A percentile compares a stretch with the other conserved stretches of the same genome.
phyloP scores from a whole-genome alignment of 1,140 invertebrate species.

The Eriosoma lanigerum region DNA sequence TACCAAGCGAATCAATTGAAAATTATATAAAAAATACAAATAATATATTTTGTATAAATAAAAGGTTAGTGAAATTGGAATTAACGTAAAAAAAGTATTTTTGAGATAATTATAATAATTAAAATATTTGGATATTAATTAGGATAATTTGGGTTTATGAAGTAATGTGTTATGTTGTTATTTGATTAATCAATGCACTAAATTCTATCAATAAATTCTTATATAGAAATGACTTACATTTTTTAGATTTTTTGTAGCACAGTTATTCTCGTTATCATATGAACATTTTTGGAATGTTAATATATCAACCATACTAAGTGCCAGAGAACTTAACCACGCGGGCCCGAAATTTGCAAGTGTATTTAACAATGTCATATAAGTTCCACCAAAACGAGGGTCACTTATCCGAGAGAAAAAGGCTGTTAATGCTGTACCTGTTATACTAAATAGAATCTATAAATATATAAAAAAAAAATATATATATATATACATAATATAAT shows the following conservation, averaged over 20 bases:
- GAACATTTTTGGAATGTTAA: conserved; percentile 77
- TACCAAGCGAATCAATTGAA: too few species aligned
- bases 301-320: conserved; percentile 88
- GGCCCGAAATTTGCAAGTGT: conserved; percentile 95
- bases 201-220: too few species aligned
- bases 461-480: neutral
- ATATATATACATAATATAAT: too few species aligned
- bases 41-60: too few species aligned
- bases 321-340: conserved; percentile 92
- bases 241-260: neutral
- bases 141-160: too few species aligned
- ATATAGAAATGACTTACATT: neutral
- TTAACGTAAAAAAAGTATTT: too few species aligned
- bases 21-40: too few species aligned
- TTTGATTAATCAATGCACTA: too few species aligned
- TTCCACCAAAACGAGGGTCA: conserved; percentile 92
- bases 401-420: conserved; percentile 84
- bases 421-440: conserved; percentile 82
- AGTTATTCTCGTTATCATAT: neutral
- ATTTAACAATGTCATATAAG: conserved; percentile 99
- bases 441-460: conserved; percentile 59
- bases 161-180: too few species aligned
- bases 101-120: too few species aligned
- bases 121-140: too few species aligned
- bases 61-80: too few species aligned